Evolutionary conservation across 2,113 vertebrate genomes (phyloP).

Genomic region (Myrmecobius fasciatus): DNA sequence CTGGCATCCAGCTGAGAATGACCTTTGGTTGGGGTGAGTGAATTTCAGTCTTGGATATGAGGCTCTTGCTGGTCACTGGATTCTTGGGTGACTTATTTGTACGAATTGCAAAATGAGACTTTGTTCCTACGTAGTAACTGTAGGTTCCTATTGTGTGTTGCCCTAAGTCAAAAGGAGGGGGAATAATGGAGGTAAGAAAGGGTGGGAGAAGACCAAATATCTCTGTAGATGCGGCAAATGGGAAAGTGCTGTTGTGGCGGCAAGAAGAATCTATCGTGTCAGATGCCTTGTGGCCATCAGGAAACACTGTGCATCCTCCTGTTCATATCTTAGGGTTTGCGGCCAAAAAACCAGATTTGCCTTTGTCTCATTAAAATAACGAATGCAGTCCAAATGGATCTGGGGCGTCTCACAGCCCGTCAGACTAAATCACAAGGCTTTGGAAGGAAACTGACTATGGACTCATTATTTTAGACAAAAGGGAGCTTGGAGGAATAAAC

Average conservation of each 20-base stretch:
- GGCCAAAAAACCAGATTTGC: conserved; percentile 79
- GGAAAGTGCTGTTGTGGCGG: not conserved
- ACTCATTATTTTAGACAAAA: conserved; percentile 90
- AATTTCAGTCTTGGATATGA: fast-evolving
- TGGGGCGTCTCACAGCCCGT: conserved; percentile 84
- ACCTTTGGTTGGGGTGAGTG: conserved; percentile 83
- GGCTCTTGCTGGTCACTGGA: not conserved
- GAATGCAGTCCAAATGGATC: conserved; percentile 80
- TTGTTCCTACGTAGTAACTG: not conserved
- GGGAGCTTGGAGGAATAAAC: conserved; percentile 85
- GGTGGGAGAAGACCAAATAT: conserved; percentile 27
- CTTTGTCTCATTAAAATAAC: conserved; percentile 86
- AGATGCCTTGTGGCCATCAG: conserved; percentile 88
- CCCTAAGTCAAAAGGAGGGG: not conserved
- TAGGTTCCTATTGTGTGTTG: not conserved
- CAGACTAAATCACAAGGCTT: conserved; percentile 89
- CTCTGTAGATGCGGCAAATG: conserved; percentile 64
- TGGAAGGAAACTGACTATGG: conserved; percentile 86
- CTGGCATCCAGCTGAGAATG: conserved; percentile 80
- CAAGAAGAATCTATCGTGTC: conserved; percentile 85
- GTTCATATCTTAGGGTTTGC: conserved; percentile 83
- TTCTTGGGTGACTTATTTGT: not conserved
- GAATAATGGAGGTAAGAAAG: not conserved
- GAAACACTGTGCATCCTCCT: conserved; percentile 80
- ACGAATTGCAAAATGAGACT: not conserved